Percentiles rank a stretch among this genome's conserved stretches.
Conservation (phyloP, 2,888 invertebrate species). For the Drosophila birchii region DNA sequence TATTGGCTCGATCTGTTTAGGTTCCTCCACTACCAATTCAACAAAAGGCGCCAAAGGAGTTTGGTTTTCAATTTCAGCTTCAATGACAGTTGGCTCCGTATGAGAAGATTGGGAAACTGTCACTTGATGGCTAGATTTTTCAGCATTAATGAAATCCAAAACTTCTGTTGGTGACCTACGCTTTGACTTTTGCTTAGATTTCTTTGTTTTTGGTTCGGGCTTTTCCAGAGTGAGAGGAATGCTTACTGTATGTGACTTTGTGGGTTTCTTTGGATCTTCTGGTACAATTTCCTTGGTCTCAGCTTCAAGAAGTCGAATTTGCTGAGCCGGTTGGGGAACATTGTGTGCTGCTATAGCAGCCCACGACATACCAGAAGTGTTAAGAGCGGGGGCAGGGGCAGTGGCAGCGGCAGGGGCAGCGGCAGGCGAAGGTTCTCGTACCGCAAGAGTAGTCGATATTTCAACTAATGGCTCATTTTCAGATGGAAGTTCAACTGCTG, state of each 20-base stretch:
- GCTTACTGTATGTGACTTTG: constrained; percentile 41
- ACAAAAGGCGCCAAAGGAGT: constrained; percentile 4
- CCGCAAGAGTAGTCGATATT: background rate
- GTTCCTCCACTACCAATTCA: background rate
- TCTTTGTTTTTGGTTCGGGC: constrained; percentile 62
- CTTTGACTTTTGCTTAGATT: constrained; percentile 70
- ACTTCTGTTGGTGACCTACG: constrained; percentile 51
- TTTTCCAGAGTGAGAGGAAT: constrained; percentile 60
- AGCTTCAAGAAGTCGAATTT: constrained; percentile 66
- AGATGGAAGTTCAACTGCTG: constrained; percentile 3
- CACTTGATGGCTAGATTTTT: constrained; percentile 43
- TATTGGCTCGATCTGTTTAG: background rate
- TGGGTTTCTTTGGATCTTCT: constrained; percentile 34
- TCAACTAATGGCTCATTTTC: background rate
- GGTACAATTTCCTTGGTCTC: constrained; percentile 29
- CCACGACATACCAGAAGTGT: constrained; percentile 76
- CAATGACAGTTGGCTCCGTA: background rate
- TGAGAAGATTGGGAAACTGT: background rate
- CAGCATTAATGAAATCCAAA: constrained; percentile 64
- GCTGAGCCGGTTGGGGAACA: constrained; percentile 78
- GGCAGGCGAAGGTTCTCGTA: constrained; percentile 6
- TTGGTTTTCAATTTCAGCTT: background rate
- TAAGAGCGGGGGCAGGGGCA: constrained; percentile 14
- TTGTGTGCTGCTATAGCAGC: constrained; percentile 79
- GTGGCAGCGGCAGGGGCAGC: constrained; percentile 11